Evolutionary conservation across 2,113 vertebrate species (phyloP).

Genomic region (Eublepharis macularius): DNA sequence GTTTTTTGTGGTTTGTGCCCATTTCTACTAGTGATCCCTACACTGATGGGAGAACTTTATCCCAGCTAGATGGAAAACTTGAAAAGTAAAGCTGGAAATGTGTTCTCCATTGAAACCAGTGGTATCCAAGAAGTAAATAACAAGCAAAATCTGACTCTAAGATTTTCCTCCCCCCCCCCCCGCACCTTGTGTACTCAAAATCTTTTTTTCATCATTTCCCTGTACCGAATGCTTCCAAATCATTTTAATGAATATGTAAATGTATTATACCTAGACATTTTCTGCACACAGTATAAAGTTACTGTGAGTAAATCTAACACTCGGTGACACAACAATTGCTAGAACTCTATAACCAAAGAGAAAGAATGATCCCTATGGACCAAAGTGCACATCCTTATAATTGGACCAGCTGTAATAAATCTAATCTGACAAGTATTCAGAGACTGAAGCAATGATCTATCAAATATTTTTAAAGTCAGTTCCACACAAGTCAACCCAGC

Average conservation of each 20-base stretch:
- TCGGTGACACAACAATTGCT: slow-evolving; percentile 63
- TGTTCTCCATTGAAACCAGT: no score
- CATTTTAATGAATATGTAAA: not conserved
- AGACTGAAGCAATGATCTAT: slow-evolving; percentile 76
- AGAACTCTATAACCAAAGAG: slow-evolving; percentile 57
- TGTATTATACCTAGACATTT: not conserved
- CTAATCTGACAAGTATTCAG: slow-evolving; percentile 79
- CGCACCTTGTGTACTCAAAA: not conserved
- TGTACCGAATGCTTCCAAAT: not conserved
- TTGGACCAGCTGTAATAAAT: slow-evolving; percentile 74
- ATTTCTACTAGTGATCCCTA: no score
- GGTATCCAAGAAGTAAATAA: no score
- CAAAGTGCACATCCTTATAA: slow-evolving; percentile 61
- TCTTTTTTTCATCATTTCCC: not conserved
- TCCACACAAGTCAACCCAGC: slow-evolving; percentile 75
- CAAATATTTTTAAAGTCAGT: slow-evolving; percentile 83
- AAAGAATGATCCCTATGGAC: slow-evolving; percentile 68
- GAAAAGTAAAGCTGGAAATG: no score
- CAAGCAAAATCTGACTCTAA: no score
- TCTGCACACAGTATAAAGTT: not conserved
- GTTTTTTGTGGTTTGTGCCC: no score
- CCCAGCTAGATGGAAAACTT: no score
- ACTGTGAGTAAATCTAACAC: not conserved
- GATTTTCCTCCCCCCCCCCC: no score
- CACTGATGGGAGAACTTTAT: no score